phyloP scores from a whole-genome alignment of 1,140 invertebrate species.

The Pseudomyrmex gracilis region DNA sequence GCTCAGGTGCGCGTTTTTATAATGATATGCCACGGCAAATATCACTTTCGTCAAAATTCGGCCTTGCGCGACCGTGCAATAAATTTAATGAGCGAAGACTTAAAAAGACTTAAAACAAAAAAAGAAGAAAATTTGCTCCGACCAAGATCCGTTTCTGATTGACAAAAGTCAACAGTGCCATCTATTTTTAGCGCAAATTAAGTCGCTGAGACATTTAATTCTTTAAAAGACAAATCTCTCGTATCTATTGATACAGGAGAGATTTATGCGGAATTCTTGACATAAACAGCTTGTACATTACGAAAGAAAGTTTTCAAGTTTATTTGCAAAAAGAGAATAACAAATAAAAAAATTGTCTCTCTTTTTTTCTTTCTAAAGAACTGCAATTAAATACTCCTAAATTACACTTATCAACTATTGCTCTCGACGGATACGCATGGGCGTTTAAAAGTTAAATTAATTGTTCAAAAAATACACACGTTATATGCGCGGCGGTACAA shows the following conservation, averaged over 20 bases:
- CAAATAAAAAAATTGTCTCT: no score
- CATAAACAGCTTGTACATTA: background rate
- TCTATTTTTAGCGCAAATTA: slow-evolving; percentile 19
- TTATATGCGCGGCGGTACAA: background rate
- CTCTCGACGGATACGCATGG: background rate
- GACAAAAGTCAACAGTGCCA: slow-evolving; percentile 8
- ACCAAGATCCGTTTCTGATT: background rate
- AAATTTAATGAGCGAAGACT: background rate
- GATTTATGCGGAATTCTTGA: slow-evolving; percentile 11
- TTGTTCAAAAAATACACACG: slow-evolving; percentile 1
- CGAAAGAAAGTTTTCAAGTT: background rate
- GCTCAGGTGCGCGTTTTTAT: slow-evolving; percentile 57
- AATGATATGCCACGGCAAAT: slow-evolving; percentile 49
- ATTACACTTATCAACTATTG: slow-evolving; percentile 8
- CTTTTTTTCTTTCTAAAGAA: slow-evolving; percentile 17
- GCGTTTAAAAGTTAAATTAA: slow-evolving; percentile 39
- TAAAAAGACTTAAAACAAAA: no score
- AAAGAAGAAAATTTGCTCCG: slow-evolving; percentile 24
- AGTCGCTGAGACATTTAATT: slow-evolving; percentile 36
- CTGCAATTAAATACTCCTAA: background rate
- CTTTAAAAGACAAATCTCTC: slow-evolving; percentile 20
- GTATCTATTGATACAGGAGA: background rate
- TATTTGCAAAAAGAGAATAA: no score
- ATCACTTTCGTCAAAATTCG: slow-evolving; percentile 48
- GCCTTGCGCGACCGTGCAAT: background rate